Evolutionary conservation across 2,888 invertebrate genomes (phyloP).

Genomic region (Stegophylla sp.): DNA sequence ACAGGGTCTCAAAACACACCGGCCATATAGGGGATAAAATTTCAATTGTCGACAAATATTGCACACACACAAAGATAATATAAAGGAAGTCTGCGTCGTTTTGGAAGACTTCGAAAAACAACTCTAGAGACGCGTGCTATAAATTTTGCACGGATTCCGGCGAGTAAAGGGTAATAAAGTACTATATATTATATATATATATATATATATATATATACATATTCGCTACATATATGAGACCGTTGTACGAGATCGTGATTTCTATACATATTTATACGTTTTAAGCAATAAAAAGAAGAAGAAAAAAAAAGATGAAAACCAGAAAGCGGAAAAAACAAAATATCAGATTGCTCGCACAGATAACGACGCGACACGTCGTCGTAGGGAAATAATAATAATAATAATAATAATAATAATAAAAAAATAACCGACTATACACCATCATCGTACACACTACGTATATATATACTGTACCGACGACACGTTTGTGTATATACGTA

Average conservation of each 20-base stretch:
- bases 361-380: slow-evolving; percentile 10
- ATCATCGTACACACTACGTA: neutral
- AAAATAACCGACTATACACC: neutral
- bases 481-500: too few relatives aligned
- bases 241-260: neutral
- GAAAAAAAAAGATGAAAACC: neutral
- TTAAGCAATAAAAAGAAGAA: neutral
- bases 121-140: neutral
- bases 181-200: too few relatives aligned
- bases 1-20: neutral
- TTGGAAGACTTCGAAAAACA: neutral
- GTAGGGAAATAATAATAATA: neutral
- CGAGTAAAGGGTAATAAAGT: neutral
- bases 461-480: neutral
- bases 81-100: neutral
- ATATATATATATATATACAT: too few relatives aligned
- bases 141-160: neutral
- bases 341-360: neutral
- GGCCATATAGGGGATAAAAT: neutral
- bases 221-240: neutral
- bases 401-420: neutral
- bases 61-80: neutral
- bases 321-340: slow-evolving; percentile 4
- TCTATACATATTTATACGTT: neutral
- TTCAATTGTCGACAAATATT: too few relatives aligned